Conservation (phyloP, 2,797 vertebrate genomes). For the Oceanodroma leucorhoa region DNA sequence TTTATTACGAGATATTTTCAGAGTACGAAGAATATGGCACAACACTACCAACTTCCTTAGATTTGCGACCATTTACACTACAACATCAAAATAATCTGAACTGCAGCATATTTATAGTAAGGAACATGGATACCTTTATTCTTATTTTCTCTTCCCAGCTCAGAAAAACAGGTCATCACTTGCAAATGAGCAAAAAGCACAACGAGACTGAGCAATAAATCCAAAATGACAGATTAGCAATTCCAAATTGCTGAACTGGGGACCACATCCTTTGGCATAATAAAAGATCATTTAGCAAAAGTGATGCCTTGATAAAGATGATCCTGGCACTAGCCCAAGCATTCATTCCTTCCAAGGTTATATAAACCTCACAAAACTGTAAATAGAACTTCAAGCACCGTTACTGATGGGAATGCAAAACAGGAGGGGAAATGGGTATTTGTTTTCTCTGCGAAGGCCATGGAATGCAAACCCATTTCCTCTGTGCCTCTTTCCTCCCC, state of each 20-base stretch:
- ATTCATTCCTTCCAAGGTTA: constrained; percentile 59
- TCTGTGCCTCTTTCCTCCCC: constrained; percentile 26
- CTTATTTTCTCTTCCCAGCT: background rate
- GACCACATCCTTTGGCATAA: constrained; percentile 39
- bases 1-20: background rate
- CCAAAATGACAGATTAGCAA: constrained; percentile 23
- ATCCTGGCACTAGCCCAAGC: constrained; percentile 40
- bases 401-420: constrained; percentile 53
- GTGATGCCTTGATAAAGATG: constrained; percentile 41
- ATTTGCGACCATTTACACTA: background rate
- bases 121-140: background rate
- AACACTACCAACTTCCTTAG: background rate
- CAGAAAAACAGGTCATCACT: background rate
- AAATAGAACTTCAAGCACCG: constrained; percentile 58
- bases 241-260: background rate
- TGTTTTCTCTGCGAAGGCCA: constrained; percentile 62
- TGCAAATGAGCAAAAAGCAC: background rate
- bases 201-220: constrained; percentile 2
- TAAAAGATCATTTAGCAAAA: constrained; percentile 46
- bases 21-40: background rate
- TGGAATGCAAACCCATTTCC: constrained; percentile 71
- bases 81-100: background rate
- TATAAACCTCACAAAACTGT: constrained; percentile 56
- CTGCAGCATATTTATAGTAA: background rate
- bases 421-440: constrained; percentile 68